Evolutionary conservation across 2,113 vertebrate genomes (phyloP).

Genomic region (Melanocharis versteri): DNA sequence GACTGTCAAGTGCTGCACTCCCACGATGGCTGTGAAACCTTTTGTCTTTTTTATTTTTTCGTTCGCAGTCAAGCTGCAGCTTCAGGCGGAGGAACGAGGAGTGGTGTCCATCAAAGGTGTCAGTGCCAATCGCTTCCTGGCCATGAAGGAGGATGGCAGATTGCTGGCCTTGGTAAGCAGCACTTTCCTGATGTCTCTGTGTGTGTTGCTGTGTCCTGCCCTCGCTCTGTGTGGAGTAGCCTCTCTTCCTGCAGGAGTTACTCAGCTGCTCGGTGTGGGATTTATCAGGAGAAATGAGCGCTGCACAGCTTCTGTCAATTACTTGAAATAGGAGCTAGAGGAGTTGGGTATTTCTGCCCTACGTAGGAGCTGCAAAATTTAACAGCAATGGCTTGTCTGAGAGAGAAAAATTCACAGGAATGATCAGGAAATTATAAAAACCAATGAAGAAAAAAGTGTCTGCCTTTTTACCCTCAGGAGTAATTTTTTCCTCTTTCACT

Average conservation of each 20-base stretch:
- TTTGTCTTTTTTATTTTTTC: neutral
- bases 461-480: neutral
- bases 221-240: neutral
- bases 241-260: neutral
- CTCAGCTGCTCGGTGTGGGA: neutral
- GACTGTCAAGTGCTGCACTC: neutral
- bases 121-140: constrained; percentile 90
- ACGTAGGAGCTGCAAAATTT: neutral
- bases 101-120: constrained; percentile 95
- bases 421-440: neutral
- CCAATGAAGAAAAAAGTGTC: neutral
- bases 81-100: constrained; percentile 92
- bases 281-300: neutral
- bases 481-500: neutral
- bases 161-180: constrained; percentile 88
- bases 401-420: neutral
- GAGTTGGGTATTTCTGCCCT: neutral
- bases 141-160: constrained; percentile 92
- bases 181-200: neutral
- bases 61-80: constrained; percentile 87
- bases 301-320: neutral
- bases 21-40: neutral
- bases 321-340: neutral
- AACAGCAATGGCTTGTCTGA: neutral
- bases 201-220: neutral